Evolutionary conservation across 37 sponge, comb jelly and placozoan species (phyloP), one percentile per base, ranked within the genome.

Genomic region (Halisarca cf. caerulea): DNA sequence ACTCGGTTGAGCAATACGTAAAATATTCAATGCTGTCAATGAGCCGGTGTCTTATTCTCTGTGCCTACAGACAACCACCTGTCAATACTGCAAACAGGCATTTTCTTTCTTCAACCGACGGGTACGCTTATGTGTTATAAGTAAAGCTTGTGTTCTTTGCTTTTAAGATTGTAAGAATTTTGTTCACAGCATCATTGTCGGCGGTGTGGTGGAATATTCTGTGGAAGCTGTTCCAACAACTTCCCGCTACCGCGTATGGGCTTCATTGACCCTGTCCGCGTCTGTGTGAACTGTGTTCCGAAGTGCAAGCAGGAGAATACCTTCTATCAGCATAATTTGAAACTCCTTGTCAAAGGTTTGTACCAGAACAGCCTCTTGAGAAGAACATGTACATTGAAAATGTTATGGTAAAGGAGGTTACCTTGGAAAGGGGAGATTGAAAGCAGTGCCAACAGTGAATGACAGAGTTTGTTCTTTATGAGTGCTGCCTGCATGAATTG

Each of bases 131-230:
- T 61, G 64, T 61, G 64, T 47, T 14, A 47, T 47, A 47, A 14
- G 51, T 47, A 47, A 6, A 11, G n/a, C n/a, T n/a, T n/a, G n/a
- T 17, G 17, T 54, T 18, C 57, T 54, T 54, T 54, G 57, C 57
- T 54, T 11, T 17, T 54, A 11, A 11, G 11, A 17, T 54, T 11
- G 57, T 27, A 59, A 6, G 60, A 3, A 59, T 59, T 59, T n/a
- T n/a, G 42, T 62, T 25, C 14, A 54, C 66, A 94, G 94, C 94
- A 94, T 55, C 94, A 94, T 83, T 94, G 94, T 43, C 79, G 94
- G 17, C 69, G 90, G 17, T 94, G 94, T 82, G 94, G 94, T 2
- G 80, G 88, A 3, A 91, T 94, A 23, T 85, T 88, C 44, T 94
- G 94, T 41, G 79, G 86, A 0, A 45, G 57, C 64, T 94, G 94